These are phyloP conservation scores for Siphamia tubifer DNA, from an alignment of 2,113 vertebrate species.

Conservation along the genomic window DNA sequence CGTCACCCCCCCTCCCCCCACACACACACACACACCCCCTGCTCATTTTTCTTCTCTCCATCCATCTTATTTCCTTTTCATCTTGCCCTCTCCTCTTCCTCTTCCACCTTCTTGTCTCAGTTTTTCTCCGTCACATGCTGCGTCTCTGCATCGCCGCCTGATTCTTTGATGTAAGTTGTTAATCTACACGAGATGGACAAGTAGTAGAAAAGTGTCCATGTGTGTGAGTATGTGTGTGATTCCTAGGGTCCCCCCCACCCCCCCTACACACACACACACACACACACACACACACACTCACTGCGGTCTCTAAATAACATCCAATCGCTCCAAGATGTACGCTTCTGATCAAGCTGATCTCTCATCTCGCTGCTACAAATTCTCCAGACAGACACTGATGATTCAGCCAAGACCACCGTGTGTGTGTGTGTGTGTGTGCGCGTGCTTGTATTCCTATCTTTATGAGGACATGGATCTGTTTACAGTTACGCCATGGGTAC, in stretches of 20 bases:
- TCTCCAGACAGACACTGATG: conserved; percentile 53
- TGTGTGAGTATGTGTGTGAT: background rate
- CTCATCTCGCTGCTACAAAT: conserved; percentile 45
- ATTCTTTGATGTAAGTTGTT: conserved; percentile 49
- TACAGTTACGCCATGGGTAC: too few relatives aligned
- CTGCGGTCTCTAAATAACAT: conserved; percentile 46
- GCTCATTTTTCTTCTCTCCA: conserved; percentile 13
- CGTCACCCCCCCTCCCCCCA: too few relatives aligned
- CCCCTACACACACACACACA: conserved; percentile 3
- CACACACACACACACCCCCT: too few relatives aligned
- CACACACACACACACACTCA: background rate
- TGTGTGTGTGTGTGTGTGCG: conserved; percentile 23
- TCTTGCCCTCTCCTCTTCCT: conserved; percentile 33
- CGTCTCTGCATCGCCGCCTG: background rate
- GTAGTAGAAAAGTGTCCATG: background rate
- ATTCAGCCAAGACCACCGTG: conserved; percentile 46
- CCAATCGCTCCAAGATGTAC: conserved; percentile 73
- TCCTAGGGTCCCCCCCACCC: conserved; percentile 30
- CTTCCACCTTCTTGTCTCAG: conserved; percentile 9
- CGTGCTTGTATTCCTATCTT: too few relatives aligned
- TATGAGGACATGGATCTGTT: too few relatives aligned
- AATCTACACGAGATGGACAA: conserved; percentile 27
- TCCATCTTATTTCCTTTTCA: conserved; percentile 43
- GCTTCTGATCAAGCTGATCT: conserved; percentile 31
- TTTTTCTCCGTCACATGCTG: conserved; percentile 16